A percentile compares a stretch with the other conserved stretches of the same genome.
Evolutionary conservation across 2,113 vertebrate genomes (phyloP).

Genomic region (Cygnus atratus): DNA sequence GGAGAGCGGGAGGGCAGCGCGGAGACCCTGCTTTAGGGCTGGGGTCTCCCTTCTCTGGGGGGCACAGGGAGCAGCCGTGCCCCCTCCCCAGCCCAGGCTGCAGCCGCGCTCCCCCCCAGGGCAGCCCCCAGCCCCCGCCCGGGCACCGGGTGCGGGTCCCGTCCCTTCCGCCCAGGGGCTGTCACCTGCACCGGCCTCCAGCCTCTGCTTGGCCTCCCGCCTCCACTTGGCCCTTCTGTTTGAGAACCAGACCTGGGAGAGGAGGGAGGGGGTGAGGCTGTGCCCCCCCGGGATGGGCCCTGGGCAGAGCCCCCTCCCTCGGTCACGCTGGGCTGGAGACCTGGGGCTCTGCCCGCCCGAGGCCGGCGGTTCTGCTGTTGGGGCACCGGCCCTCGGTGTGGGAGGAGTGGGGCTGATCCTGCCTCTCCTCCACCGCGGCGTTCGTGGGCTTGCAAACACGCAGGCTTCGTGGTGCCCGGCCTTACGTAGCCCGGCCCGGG

Average conservation of each 20-base stretch:
- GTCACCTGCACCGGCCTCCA: slow-evolving; percentile 15
- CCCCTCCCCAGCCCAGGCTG: not conserved
- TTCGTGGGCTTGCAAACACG: accelerated
- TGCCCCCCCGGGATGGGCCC: accelerated
- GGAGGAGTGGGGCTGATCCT: not conserved
- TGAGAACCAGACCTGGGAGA: slow-evolving; percentile 45
- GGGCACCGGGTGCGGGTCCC: accelerated
- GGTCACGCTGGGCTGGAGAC: not conserved
- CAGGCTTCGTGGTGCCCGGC: accelerated
- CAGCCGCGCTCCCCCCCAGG: accelerated
- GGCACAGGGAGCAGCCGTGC: not conserved
- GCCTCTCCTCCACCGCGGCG: accelerated
- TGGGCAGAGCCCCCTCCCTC: not conserved
- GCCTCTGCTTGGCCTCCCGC: not conserved
- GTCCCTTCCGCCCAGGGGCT: not conserved
- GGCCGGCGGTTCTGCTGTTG: too few relatives aligned
- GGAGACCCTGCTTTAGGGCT: not conserved
- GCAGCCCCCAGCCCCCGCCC: not conserved
- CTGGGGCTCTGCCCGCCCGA: too few relatives aligned
- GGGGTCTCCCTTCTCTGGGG: not conserved
- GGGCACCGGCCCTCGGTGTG: too few relatives aligned
- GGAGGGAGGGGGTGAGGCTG: not conserved
- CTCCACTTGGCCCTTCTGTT: slow-evolving; percentile 40
- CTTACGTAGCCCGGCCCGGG: not conserved
- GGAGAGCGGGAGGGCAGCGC: not conserved